Percentiles rank a stretch among this genome's conserved stretches.
Conservation (phyloP, 2,797 vertebrate species). For the Poecile montanus region DNA sequence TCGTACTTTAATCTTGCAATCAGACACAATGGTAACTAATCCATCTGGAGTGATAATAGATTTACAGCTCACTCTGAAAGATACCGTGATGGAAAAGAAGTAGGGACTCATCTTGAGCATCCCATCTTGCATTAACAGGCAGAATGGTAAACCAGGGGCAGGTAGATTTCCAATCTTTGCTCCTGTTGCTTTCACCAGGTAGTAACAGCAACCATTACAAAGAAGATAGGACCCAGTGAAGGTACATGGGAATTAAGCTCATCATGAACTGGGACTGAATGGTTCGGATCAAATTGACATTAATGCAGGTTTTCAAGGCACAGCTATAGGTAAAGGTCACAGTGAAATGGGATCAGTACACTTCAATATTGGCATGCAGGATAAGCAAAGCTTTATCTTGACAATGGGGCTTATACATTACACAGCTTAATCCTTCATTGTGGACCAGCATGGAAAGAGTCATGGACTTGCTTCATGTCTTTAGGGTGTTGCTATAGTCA, state of each 20-base stretch:
- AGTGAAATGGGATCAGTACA: not conserved
- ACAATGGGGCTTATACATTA: not conserved
- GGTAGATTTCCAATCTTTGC: not conserved
- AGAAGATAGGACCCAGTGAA: not conserved
- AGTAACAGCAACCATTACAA: not conserved
- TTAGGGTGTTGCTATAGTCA: not conserved
- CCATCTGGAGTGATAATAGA: not conserved
- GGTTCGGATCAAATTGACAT: not conserved
- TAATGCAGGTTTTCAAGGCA: not conserved
- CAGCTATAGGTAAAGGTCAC: not conserved
- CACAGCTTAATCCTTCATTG: not conserved
- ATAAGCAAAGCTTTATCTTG: not conserved
- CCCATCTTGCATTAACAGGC: not conserved
- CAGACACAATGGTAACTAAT: not conserved
- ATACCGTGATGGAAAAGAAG: not conserved
- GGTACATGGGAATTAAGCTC: not conserved
- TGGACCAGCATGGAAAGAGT: not conserved
- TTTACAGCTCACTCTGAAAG: not conserved
- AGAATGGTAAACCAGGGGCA: not conserved
- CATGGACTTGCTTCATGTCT: not conserved
- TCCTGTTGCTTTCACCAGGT: not conserved
- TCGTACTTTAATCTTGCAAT: not conserved
- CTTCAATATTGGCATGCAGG: not conserved
- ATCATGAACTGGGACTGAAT: not conserved
- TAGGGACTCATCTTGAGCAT: not conserved